A percentile compares a stretch with the other conserved stretches of the same genome.
These are phyloP conservation scores for Apogon talboti DNA, from an alignment of 2,797 vertebrate species.

Conservation along the genomic window DNA sequence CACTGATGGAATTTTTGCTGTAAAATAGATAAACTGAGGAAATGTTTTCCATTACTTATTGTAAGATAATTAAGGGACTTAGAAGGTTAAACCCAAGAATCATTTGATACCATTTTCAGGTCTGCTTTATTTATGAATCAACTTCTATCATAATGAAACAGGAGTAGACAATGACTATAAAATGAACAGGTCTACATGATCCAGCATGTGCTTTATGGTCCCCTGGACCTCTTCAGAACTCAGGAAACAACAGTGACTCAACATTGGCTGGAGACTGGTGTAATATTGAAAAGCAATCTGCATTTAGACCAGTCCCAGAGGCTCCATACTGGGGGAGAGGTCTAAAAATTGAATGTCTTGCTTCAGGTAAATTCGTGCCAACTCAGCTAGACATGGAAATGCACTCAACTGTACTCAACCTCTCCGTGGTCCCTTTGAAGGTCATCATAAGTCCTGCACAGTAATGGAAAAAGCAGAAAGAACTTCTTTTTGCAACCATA, in stretches of 20 bases:
- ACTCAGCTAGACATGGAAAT: constrained; percentile 72
- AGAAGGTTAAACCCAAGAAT: not conserved
- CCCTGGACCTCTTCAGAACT: constrained; percentile 14
- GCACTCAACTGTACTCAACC: constrained; percentile 62
- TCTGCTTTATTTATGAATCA: not conserved
- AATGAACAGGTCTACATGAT: not conserved
- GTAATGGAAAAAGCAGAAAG: constrained; percentile 14
- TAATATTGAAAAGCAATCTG: constrained; percentile 55
- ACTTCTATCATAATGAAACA: not conserved
- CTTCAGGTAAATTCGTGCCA: constrained; percentile 57
- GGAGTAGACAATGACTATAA: constrained; percentile 2
- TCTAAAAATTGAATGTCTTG: constrained; percentile 55
- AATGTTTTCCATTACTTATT: constrained; percentile 23
- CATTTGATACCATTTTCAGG: too few species aligned
- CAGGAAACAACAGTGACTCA: constrained; percentile 11
- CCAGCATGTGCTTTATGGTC: constrained; percentile 18
- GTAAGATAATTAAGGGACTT: constrained; percentile 16
- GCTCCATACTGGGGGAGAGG: constrained; percentile 28
- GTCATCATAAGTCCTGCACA: constrained; percentile 36
- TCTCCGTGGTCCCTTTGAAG: constrained; percentile 28
- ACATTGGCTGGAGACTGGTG: constrained; percentile 32
- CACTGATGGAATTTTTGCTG: not conserved
- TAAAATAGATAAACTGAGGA: not conserved
- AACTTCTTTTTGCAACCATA: not conserved
- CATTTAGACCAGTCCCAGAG: constrained; percentile 44